Percentiles rank a stretch among this genome's conserved stretches.
Conservation (phyloP, 1,140 invertebrate genomes). For the Elymnias hypermnestra region DNA sequence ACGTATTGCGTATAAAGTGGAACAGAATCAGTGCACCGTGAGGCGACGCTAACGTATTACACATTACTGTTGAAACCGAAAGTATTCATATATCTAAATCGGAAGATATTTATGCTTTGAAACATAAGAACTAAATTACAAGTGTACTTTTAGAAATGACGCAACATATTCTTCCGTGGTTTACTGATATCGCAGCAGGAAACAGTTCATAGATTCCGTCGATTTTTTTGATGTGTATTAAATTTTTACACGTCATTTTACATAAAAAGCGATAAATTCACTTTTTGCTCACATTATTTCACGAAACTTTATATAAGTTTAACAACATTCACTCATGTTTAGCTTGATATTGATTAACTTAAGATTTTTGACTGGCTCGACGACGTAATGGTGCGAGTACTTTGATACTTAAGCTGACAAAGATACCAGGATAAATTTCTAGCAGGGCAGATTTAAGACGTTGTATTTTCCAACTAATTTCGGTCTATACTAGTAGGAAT, state of each 20-base stretch:
- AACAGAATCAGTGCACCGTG: constrained; percentile 50
- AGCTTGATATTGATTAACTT: no score
- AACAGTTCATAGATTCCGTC: not conserved
- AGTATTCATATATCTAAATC: constrained; percentile 37
- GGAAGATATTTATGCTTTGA: constrained; percentile 10
- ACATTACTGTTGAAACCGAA: constrained; percentile 55
- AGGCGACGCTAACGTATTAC: constrained; percentile 40
- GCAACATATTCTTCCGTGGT: constrained; percentile 14
- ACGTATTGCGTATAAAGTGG: constrained; percentile 48
- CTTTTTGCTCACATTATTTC: no score
- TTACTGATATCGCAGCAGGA: constrained; percentile 7
- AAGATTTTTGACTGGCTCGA: no score
- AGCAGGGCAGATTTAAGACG: no score
- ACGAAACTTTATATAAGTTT: no score
- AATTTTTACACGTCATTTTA: no score
- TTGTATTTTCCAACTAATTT: no score
- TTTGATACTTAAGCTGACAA: no score
- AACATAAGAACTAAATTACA: constrained; percentile 16
- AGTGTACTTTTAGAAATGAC: constrained; percentile 12
- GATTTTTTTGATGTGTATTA: not conserved
- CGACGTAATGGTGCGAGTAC: no score
- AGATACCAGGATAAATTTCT: no score
- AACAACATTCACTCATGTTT: no score
- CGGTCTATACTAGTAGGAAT: no score
- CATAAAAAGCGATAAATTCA: not conserved